Base-by-base conservation (phyloP, 2,113 vertebrate species). In the Sardina pilchardus region DNA sequence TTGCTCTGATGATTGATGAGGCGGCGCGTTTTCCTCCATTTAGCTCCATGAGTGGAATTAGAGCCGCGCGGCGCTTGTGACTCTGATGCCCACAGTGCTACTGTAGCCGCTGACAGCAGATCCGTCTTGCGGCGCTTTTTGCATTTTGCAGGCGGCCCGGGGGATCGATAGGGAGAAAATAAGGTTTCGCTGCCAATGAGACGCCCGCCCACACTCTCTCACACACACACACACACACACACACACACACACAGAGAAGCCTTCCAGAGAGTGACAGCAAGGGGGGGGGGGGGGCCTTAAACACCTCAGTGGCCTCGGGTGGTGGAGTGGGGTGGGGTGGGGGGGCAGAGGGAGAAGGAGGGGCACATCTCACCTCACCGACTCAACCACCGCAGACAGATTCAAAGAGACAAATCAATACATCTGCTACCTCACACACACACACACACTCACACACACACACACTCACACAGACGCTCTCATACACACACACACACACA, bases 1-100 rank as follows among this genome's bases (percentile, higher is more conserved):
- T 92, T 92, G 91, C 90, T 91, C 83, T 88, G 90, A 90, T 93
- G 94, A 95, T 94, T 92, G 93, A 95, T 94, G 92, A 93, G 89
- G 86, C 88, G 82, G 39, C n/a, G 84, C 87, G 86, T 88, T 92
- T 88, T 90, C 87, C 87, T 89, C 90, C 90, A 90, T 93, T 94
- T 93, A 92, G 91, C 44, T 81, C 16, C 88, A 92, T 91, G 88
- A 92, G 88, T 86, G 86, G 91, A 93, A 92, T 92, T 92, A 91
- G 89, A 89, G 90, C 87, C 53, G 87, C 83, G 88, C 85, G 86
- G 85, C 87, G 85, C 87, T 59, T 82, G 71, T 92, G 92, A 91
- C 90, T 92, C 89, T 91, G 92, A 94, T 91, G 89, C 91, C 87
- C 91, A 92, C 91, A 91, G 93, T 93, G 92, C 88, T 90, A 91